These are phyloP conservation scores for Caranx melampygus DNA, from an alignment of 2,113 vertebrate species.

Conservation along the genomic window DNA sequence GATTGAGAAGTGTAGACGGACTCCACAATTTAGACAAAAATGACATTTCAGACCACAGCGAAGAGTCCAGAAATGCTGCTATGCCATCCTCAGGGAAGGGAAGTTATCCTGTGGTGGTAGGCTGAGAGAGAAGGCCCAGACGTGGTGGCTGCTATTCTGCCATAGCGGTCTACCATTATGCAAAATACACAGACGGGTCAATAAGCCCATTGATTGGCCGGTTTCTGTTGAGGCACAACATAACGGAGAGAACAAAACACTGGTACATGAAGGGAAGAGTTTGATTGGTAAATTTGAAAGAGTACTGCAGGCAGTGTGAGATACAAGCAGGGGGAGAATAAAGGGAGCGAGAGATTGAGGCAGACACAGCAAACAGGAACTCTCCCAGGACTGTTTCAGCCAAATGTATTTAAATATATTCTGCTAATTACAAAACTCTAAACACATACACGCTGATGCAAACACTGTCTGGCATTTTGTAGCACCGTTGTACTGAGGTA, in stretches of 20 bases:
- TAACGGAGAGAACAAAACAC: slow-evolving; percentile 56
- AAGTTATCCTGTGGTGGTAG: slow-evolving; percentile 8
- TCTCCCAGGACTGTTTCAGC: slow-evolving; percentile 78
- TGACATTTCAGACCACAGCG: background rate
- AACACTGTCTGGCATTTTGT: slow-evolving; percentile 81
- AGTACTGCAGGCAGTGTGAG: slow-evolving; percentile 59
- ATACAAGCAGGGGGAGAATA: slow-evolving; percentile 64
- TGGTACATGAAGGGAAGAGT: slow-evolving; percentile 59
- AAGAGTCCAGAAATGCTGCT: slow-evolving; percentile 20
- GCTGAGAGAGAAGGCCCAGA: slow-evolving; percentile 22
- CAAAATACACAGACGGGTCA: slow-evolving; percentile 51
- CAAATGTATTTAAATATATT: slow-evolving; percentile 87
- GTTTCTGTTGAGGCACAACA: slow-evolving; percentile 51
- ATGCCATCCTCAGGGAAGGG: slow-evolving; percentile 18
- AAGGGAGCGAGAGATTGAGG: slow-evolving; percentile 70
- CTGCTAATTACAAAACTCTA: slow-evolving; percentile 85
- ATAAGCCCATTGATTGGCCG: slow-evolving; percentile 45
- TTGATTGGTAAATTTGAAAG: slow-evolving; percentile 68
- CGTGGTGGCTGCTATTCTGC: slow-evolving; percentile 18
- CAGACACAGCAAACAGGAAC: slow-evolving; percentile 75
- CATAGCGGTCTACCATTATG: slow-evolving; percentile 39
- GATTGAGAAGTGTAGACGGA: background rate
- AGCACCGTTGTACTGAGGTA: slow-evolving; percentile 70
- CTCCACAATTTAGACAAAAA: slow-evolving; percentile 7
- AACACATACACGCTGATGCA: slow-evolving; percentile 79